Base-by-base conservation (phyloP, 23 tunicate species). In the Aplidium turbinatum region DNA sequence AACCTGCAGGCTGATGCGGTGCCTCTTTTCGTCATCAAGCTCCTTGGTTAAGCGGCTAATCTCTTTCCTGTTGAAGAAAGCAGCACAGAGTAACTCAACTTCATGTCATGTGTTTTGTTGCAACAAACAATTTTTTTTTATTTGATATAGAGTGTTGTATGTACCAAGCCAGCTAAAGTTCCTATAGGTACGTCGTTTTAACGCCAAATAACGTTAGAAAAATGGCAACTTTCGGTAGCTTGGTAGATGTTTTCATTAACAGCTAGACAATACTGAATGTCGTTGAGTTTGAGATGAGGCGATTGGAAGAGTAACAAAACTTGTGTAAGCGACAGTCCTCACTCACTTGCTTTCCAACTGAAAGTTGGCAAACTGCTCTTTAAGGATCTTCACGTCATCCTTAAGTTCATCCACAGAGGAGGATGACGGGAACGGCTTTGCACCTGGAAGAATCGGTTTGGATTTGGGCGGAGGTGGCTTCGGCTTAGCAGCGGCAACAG, bases 401-500 rank as follows among this genome's bases (percentile, higher is more conserved):
- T 74, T 87, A 64, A 87, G 48, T 47, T 80, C 94, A 2, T 87
- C 94, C 35, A 86, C 26, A 3, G 72, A 36, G 16, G 73, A 9
- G 22, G 76, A 30, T 4, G 35, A 26, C 4, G 72, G 27, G 53
- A 65, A 35, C 4, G 94, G 94, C 36, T 87, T 87, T 18, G 78
- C 78, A 6, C 62, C 66, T 11, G 94, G 94, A 24, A 69, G 58
- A 56, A 42, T 63, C 13, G 94, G 94, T 57, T 87, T 87, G 2
- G 38, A 64, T 75, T 74, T 87, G 24, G 86, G 73, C 0, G 93
- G 85, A 1, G 94, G 81, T n/a, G 94, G 94, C 67, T 87, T 87
- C 6, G 80, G 72, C 30, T 66, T 64, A 1, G 70, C 31, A 19
- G 78, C 78, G 21, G 52, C 45, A 1, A 51, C n/a, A 0, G 81